Base-by-base conservation (phyloP, 2,113 vertebrate species). In the Stictonetta naevosa region DNA sequence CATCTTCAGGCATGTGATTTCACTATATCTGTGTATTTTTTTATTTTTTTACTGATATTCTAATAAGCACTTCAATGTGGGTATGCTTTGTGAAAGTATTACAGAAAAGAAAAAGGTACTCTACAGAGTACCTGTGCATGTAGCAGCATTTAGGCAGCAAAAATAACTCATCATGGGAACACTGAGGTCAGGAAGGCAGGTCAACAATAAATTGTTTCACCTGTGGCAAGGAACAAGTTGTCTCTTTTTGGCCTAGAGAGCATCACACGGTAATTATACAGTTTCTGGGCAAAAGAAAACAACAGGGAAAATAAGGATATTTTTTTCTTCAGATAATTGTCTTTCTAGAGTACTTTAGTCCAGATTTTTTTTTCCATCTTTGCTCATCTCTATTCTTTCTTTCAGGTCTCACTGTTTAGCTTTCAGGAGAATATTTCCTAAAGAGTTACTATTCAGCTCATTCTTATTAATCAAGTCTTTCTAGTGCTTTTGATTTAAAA, bases 401-500 rank as follows among this genome's bases (percentile, higher is more conserved):
- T 81, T 71, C 19, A 88, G 34, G 17, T 72, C 64, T 75, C 33
- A 38, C 26, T 83, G 60, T 77, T 93, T 83, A 78, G 26, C 91
- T 81, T 34, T 52, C 28, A 95, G 25, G 20, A 78, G 74, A 86
- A 25, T 75, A 20, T 71, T 93, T 83, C 36, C 66, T 53, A 78
- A 75, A 56, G 16, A 79, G 11, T 76, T 73, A 42, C 20, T 46
- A 33, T 66, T 58, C 42, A 42, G 17, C n/a, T 88, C 18, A 29
- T 91, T 88, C 67, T 92, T 85, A 50, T 68, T 50, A 42, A 55
- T 56, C 29, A 40, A 16, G 19, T 68, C 18, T 74, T 53, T 68
- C 84, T 79, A 21, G 13, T 76, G 62, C 9, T 96, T 95, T 92
- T 84, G 48, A 83, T 80, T 93, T 88, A 62, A 88, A 78, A 82